Base-by-base conservation (phyloP, 2,888 invertebrate genomes). In the Panzeria rudis region DNA sequence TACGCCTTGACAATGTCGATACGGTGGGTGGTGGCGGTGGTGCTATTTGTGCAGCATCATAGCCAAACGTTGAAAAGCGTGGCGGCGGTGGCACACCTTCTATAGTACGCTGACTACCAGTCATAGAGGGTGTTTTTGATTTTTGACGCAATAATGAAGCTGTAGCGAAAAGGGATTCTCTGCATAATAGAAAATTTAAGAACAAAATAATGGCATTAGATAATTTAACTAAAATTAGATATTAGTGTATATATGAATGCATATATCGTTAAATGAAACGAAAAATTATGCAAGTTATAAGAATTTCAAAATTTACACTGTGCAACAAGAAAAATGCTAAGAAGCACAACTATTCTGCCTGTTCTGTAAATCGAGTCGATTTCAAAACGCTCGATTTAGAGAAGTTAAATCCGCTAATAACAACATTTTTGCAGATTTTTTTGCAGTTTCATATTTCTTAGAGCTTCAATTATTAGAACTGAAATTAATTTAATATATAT, bases 31-130 rank as follows among this genome's bases (percentile, higher is more conserved):
- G 87, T 54, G 90, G 87, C 35, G 87, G 84, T 54, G 88, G 87
- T 29, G 87, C 84, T 56, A 86, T 86, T 75, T 78, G 84, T 66
- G 68, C 87, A 29, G 83, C 84, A 86, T 93, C 92, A 77, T 93
- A 93, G 79, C 92, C 93, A 68, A 93, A 93, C 32, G 93, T 93
- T 29, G 93, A 92, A 82, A 93, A 93, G 76, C 92, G 91, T 3
- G 92, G 89, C 7, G 89, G 88, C 15, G 90, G 89, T 5, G 91
- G 89, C 15, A 89, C 87, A 7, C 85, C 41, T 50, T 85, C 85
- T 50, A 89, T 90, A 25, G 73, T 80, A 56, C 87, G 87, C 61
- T 88, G 87, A 38, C 89, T 79, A 32, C 87, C 89, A 77, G 90
- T 89, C 54, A 89, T 80, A 54, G 92, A 90, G 11, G 92, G 90